These are phyloP conservation scores for Uloborus plumipes DNA, from an alignment of 2,888 invertebrate genomes.

Conservation along the genomic window DNA sequence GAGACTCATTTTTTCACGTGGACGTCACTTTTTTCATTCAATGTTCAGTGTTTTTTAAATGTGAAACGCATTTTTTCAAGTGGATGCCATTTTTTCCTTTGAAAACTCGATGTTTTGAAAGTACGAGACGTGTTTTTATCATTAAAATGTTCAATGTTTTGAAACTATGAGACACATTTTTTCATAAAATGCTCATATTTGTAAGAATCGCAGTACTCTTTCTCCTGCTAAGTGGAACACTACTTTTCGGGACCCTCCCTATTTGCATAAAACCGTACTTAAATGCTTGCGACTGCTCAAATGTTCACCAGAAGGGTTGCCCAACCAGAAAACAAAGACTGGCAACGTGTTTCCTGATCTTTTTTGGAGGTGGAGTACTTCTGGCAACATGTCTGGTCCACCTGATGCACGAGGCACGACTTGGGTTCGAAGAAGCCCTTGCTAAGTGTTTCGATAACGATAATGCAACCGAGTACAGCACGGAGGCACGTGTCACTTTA, in stretches of 20 bases:
- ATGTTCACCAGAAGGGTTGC: background rate
- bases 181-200: background rate
- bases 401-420: slow-evolving; percentile 83
- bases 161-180: too few relatives aligned
- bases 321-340: background rate
- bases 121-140: too few relatives aligned
- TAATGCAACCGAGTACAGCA: background rate
- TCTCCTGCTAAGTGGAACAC: slow-evolving; percentile 20
- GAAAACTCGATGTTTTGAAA: too few relatives aligned
- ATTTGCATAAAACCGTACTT: background rate
- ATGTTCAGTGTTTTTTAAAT: too few relatives aligned
- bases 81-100: too few relatives aligned
- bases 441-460: background rate
- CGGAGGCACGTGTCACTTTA: background rate
- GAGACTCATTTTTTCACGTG: too few relatives aligned
- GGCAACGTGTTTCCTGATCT: slow-evolving; percentile 71
- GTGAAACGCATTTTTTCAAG: too few relatives aligned
- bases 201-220: background rate
- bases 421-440: slow-evolving; percentile 74
- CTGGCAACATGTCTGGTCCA: slow-evolving; percentile 86
- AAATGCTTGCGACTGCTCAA: background rate
- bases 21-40: too few relatives aligned
- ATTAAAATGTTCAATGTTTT: too few relatives aligned
- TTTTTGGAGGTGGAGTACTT: slow-evolving; percentile 88
- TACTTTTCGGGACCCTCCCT: slow-evolving; percentile 15